Base-by-base conservation (phyloP, 2,113 vertebrate species). In the Gobio gobio region DNA sequence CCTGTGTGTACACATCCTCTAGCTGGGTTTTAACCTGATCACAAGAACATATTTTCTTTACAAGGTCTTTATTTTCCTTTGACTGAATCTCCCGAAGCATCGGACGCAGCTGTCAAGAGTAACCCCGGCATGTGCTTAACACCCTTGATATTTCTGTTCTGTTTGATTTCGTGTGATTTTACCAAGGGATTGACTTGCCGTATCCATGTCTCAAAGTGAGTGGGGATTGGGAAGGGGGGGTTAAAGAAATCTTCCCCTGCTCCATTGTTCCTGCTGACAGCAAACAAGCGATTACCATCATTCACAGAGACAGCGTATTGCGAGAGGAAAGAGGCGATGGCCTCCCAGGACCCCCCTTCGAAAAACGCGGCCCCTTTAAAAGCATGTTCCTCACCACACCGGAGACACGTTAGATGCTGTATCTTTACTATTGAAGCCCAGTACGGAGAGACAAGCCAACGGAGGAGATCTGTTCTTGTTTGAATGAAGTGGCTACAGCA, bases 231-330 rank as follows among this genome's bases (percentile, higher is more conserved):
- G 74, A 33, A 63, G 81, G 64, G 78, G 83, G 49, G 20, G 45
- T 72, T 83, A 83, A 85, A 89, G 87, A 85, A 82, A 66, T 88
- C 33, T 86, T 90, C 87, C 91, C 78, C 83, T 78, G 73, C 83
- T 58, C 77, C 75, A 76, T 88, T 86, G 83, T 91, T 88, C 84
- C 88, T 49, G 81, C 83, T 90, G 92, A 90, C 87, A 87, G 87
- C 86, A 89, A 93, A 93, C 92, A 90, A 90, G 86, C 83, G 87
- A 90, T 88, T 92, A 92, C 88, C 87, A 89, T 93, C 89, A 91
- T 93, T 91, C 89, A 90, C 87, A 88, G 59, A 92, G 92, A 91
- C 87, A 91, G 90, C 68, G 83, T 84, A 86, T 91, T 89, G 87
- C 87, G 68, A 70, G 79, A 85, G 79, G 68, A 89, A 77, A 86